Evolutionary conservation across 2,797 vertebrate species (phyloP), one percentile per base, ranked within the genome.

Genomic region (Synaphobranchus kaupii): DNA sequence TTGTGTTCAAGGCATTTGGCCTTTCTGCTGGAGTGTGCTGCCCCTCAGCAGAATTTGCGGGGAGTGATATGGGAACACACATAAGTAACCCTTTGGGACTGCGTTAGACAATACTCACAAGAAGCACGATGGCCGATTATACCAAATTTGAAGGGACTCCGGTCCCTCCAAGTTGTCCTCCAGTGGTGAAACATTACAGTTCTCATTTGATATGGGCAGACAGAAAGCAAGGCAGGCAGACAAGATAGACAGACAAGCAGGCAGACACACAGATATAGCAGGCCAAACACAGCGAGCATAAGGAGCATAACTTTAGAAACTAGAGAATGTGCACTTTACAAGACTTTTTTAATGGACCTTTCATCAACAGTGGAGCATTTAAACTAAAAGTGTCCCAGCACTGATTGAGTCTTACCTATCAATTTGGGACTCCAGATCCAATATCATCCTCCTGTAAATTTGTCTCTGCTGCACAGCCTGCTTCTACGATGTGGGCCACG

Each of bases 321-420:
- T 22, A 83, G 10, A 31, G 81, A 83, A 56, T 10, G 34, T 15
- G n/a, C n/a, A 50, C 47, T 9, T 81, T 50, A 81, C 9, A 20
- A 10, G 25, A 48, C 12, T 47, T 54, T 83, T 52, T 31, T 34
- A 13, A 31, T 83, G 10, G 17, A 83, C 28, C 50, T 56, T 83
- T 56, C n/a, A 83, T 50, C n/a, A 15, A 52, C 48, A 83, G 28
- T n/a, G 2, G n/a, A 83, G 81, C 50, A 56, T n/a, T 83, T 83
- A 83, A 56, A 52, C 28, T n/a, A 34, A 83, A 83, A 17, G 81
- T 13, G 25, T 50, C 25, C 12, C 81, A 56, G 50, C 52, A 28
- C n/a, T 52, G 22, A 82, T 48, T 13, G 22, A 50, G n/a, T n/a
- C n/a, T 82, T n/a, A 8, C 81, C 81, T 28, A 83, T 28, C 78